phyloP scores from a whole-genome alignment of 2,797 vertebrate genomes.

The Vultur gryphus region DNA sequence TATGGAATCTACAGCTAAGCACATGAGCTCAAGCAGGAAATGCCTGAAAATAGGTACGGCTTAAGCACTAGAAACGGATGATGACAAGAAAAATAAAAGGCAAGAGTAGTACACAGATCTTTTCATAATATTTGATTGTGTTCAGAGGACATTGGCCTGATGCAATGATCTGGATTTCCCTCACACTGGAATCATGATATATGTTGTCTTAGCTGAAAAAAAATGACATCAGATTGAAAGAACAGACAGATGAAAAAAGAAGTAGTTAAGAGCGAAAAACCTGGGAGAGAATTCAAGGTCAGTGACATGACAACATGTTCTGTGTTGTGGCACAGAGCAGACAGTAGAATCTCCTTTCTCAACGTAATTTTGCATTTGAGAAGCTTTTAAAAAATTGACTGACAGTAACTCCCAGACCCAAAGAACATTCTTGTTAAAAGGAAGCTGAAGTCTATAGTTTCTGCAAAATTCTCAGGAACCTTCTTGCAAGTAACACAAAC shows the following conservation, averaged over 20 bases:
- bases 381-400: not conserved
- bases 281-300: not conserved
- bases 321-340: not conserved
- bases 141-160: not conserved
- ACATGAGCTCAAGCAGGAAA: not conserved
- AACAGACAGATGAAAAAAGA: not conserved
- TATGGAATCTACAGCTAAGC: not conserved
- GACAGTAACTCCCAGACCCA: not conserved
- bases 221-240: not conserved
- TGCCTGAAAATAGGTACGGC: not conserved
- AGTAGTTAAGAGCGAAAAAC: not conserved
- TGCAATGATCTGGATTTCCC: not conserved
- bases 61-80: not conserved
- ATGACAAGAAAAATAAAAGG: not conserved
- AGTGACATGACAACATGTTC: not conserved
- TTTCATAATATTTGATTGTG: not conserved
- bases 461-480: not conserved
- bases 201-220: conserved; percentile 18
- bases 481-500: not conserved
- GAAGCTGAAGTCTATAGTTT: not conserved
- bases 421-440: not conserved
- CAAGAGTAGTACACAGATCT: not conserved
- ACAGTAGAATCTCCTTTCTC: not conserved
- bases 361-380: not conserved
- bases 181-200: not conserved